A percentile compares a stretch with the other conserved stretches of the same genome.
phyloP scores from a whole-genome alignment of 2,797 vertebrate genomes.

The Crocidura indochinensis region DNA sequence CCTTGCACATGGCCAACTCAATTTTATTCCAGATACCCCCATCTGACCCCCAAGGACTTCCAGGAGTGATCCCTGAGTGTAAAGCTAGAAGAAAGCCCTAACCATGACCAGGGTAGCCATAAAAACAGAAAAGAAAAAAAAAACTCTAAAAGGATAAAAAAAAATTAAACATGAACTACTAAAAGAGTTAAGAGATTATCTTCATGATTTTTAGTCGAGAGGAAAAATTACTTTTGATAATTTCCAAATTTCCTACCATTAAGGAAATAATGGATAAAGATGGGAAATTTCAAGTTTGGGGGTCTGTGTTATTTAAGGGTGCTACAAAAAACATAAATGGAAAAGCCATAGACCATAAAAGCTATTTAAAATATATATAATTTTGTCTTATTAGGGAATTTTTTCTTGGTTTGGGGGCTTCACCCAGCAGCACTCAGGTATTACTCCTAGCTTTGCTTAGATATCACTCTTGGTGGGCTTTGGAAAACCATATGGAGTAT shows the following conservation, averaged over 20 bases:
- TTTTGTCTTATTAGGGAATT: constrained; percentile 24
- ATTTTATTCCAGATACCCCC: too few relatives aligned
- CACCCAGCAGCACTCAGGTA: not conserved
- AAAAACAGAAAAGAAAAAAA: too few relatives aligned
- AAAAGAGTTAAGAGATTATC: not conserved
- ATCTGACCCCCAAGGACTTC: too few relatives aligned
- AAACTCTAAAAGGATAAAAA: too few relatives aligned
- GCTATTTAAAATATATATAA: not conserved
- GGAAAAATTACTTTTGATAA: constrained; percentile 11
- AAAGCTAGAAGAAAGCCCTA: too few relatives aligned
- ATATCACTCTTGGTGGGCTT: not conserved
- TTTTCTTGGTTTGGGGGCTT: not conserved
- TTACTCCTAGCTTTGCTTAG: not conserved
- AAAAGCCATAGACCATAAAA: not conserved
- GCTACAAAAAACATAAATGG: constrained; percentile 21
- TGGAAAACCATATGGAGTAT: too few relatives aligned
- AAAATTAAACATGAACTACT: too few relatives aligned
- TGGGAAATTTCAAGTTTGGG: not conserved
- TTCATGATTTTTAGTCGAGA: constrained; percentile 23
- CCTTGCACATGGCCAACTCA: too few relatives aligned
- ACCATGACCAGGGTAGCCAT: too few relatives aligned
- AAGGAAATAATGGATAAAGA: constrained; percentile 11
- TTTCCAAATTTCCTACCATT: not conserved
- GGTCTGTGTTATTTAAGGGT: constrained; percentile 38
- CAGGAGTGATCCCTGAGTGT: too few relatives aligned